phyloP scores from a whole-genome alignment of 2,797 vertebrate species.

The Anomalospiza imberbis region DNA sequence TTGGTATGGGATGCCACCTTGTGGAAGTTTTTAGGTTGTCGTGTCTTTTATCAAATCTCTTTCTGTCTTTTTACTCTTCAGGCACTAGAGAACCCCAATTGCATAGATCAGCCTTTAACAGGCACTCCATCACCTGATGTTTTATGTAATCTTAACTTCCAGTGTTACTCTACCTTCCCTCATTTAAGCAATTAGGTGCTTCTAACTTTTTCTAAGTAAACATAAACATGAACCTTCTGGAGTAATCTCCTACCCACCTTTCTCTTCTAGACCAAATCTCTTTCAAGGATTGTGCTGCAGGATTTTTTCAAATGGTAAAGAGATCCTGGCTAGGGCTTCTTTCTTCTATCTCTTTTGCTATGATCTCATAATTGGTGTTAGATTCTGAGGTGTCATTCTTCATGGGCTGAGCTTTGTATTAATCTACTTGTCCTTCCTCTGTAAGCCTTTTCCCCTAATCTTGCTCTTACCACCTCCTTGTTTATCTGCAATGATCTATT shows the following conservation, averaged over 20 bases:
- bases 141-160: background rate
- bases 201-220: background rate
- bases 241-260: background rate
- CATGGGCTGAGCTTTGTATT: background rate
- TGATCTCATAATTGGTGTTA: background rate
- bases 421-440: background rate
- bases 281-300: background rate
- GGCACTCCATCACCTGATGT: background rate
- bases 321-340: background rate
- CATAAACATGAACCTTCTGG: background rate
- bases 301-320: background rate
- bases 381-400: background rate
- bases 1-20: conserved; percentile 49
- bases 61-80: background rate
- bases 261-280: background rate
- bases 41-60: background rate
- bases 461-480: background rate
- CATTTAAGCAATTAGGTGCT: background rate
- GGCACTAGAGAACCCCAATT: background rate
- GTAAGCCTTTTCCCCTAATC: background rate
- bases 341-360: background rate
- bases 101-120: background rate
- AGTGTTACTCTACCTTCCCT: background rate
- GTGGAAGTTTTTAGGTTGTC: background rate
- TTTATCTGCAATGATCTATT: background rate